Evolutionary conservation across 1,140 invertebrate species (phyloP).

Genomic region (Drosophila arizonae): DNA sequence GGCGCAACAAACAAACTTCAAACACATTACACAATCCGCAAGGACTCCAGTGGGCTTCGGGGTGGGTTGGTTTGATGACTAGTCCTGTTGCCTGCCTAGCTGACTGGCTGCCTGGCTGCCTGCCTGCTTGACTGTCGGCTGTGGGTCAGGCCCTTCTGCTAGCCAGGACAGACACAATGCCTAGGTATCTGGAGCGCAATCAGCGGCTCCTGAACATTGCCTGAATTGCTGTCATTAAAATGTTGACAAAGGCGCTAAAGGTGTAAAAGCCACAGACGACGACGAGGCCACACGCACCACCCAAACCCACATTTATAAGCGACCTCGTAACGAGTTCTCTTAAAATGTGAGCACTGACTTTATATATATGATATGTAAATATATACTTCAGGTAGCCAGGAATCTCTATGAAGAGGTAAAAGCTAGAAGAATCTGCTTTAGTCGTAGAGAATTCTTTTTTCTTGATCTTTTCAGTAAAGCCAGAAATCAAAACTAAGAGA

Average conservation of each 20-base stretch:
- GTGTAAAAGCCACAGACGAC: slow-evolving; percentile 62
- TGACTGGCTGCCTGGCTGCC: background rate
- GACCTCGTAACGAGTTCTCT: slow-evolving; percentile 65
- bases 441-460: too few relatives aligned
- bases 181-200: slow-evolving; percentile 66
- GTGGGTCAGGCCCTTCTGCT: slow-evolving; percentile 5
- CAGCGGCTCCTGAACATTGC: slow-evolving; percentile 56
- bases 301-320: slow-evolving; percentile 4
- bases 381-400: too few relatives aligned
- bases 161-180: slow-evolving; percentile 59
- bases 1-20: slow-evolving; percentile 61
- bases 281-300: background rate
- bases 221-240: slow-evolving; percentile 82
- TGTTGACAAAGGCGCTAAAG: slow-evolving; percentile 80
- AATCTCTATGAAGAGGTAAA: too few relatives aligned
- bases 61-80: slow-evolving; percentile 10
- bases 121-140: background rate
- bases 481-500: too few relatives aligned
- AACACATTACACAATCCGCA: slow-evolving; percentile 44
- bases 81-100: background rate
- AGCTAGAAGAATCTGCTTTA: too few relatives aligned
- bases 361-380: slow-evolving; percentile 2
- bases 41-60: background rate
- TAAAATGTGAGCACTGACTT: slow-evolving; percentile 53
- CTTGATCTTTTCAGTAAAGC: too few relatives aligned